Percentiles rank a stretch among this genome's conserved stretches.
These are phyloP conservation scores for Podarcis cretensis DNA, from an alignment of 2,113 vertebrate genomes.

Conservation along the genomic window DNA sequence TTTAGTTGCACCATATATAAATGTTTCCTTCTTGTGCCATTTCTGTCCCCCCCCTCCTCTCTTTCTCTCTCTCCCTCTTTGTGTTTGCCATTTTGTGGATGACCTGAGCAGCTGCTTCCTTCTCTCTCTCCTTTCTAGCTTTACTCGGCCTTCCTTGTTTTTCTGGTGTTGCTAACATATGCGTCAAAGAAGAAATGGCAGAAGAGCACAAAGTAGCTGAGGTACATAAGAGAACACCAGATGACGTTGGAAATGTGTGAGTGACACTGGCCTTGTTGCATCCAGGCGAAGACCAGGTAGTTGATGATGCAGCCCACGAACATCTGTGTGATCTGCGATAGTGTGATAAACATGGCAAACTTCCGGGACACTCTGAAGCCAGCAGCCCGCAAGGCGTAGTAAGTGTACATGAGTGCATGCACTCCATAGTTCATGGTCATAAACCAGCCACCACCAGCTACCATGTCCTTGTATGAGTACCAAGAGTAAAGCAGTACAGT, in stretches of 20 bases:
- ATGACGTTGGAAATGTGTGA: slow-evolving; percentile 97
- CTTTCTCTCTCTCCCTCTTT: slow-evolving; percentile 31
- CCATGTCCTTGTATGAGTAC: slow-evolving; percentile 99
- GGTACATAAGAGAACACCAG: slow-evolving; percentile 99
- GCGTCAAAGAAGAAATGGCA: slow-evolving; percentile 98
- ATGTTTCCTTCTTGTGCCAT: slow-evolving; percentile 85
- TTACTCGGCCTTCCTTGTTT: slow-evolving; percentile 75
- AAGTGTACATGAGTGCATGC: slow-evolving; percentile 98
- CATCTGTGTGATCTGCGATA: slow-evolving; percentile 99
- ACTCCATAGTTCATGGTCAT: slow-evolving; percentile 99
- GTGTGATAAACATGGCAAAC: slow-evolving; percentile 98
- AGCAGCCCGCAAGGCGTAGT: slow-evolving; percentile 93
- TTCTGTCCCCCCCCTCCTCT: slow-evolving; percentile 64
- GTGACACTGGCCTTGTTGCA: slow-evolving; percentile 96
- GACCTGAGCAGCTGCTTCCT: slow-evolving; percentile 83
- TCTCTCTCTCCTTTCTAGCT: slow-evolving; percentile 61
- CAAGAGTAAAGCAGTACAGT: slow-evolving; percentile 99
- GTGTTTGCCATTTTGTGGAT: slow-evolving; percentile 75
- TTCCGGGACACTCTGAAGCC: slow-evolving; percentile 96
- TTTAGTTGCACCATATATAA: slow-evolving; percentile 79
- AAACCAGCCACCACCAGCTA: slow-evolving; percentile 98
- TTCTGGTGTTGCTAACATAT: slow-evolving; percentile 89
- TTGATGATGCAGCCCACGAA: slow-evolving; percentile 95
- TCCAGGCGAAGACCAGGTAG: slow-evolving; percentile 98
- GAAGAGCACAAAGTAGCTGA: slow-evolving; percentile 99